Conservation (phyloP, 2,888 invertebrate genomes). For the Idaea aversata region DNA sequence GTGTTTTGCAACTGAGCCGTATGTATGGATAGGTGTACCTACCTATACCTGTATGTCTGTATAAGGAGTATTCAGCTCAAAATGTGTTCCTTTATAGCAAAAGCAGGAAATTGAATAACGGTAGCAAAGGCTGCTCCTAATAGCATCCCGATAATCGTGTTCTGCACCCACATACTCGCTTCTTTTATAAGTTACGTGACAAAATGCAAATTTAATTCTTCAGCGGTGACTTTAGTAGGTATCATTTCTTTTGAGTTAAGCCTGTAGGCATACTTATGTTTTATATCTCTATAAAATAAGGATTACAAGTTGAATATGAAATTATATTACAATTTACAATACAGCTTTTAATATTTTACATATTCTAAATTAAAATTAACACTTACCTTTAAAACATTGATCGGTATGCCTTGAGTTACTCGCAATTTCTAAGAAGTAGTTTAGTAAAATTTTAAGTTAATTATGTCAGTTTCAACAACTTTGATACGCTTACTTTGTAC, state of each 20-base stretch:
- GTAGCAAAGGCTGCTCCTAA: constrained; percentile 8
- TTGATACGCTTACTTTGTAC: too few species aligned
- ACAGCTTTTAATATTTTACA: too few species aligned
- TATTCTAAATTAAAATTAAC: too few species aligned
- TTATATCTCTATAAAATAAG: neutral
- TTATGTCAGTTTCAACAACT: too few species aligned
- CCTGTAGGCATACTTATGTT: neutral
- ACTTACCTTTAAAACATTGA: too few species aligned
- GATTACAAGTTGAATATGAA: too few species aligned
- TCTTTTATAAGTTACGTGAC: constrained; percentile 4
- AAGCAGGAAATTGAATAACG: constrained; percentile 26
- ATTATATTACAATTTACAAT: too few species aligned
- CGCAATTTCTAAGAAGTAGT: too few species aligned
- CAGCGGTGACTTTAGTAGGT: neutral
- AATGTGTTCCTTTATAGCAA: constrained; percentile 15
- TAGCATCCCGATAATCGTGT: constrained; percentile 13
- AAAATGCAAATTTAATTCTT: constrained; percentile 2
- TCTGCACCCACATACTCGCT: constrained; percentile 1
- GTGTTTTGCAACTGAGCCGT: neutral
- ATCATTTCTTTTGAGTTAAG: neutral
- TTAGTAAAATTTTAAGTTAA: too few species aligned
- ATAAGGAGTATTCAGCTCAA: constrained; percentile 17
- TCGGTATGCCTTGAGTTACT: too few species aligned
- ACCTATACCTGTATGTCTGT: constrained; percentile 15
- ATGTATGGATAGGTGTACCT: neutral